A percentile compares a stretch with the other conserved stretches of the same genome.
Conservation (phyloP, 2,888 invertebrate genomes). For the Meta bourneti region DNA sequence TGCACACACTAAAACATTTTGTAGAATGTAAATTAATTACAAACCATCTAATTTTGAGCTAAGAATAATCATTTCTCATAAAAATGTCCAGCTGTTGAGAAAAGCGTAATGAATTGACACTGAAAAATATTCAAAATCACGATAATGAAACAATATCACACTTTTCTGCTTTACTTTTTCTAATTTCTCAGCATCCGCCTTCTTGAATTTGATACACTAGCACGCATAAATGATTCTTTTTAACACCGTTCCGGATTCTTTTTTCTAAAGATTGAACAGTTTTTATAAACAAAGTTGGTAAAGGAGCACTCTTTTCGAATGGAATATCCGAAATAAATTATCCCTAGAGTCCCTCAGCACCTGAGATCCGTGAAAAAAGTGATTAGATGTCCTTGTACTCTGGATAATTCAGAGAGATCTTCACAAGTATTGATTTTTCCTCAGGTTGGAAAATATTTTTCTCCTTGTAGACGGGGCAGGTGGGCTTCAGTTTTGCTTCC, state of each 20-base stretch:
- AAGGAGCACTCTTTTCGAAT: not conserved
- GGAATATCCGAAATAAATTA: conserved; percentile 24
- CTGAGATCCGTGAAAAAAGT: conserved; percentile 24
- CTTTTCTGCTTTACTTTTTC: not conserved
- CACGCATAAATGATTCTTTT: not conserved
- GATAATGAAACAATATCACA: not conserved
- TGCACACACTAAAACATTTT: too few relatives aligned
- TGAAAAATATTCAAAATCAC: not conserved
- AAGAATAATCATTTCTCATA: too few relatives aligned
- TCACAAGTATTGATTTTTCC: conserved; percentile 36
- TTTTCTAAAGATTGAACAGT: not conserved
- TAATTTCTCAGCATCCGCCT: not conserved
- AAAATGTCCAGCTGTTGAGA: too few relatives aligned
- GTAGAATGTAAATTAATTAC: too few relatives aligned
- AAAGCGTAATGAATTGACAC: not conserved
- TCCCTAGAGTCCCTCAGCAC: conserved; percentile 16
- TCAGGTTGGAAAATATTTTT: conserved; percentile 44
- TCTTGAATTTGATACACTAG: not conserved
- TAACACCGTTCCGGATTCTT: not conserved
- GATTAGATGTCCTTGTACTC: conserved; percentile 35
- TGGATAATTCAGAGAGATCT: conserved; percentile 24
- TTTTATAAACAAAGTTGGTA: not conserved
- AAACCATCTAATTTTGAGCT: too few relatives aligned
- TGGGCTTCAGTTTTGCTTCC: conserved; percentile 27
- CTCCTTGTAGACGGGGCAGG: conserved; percentile 26